These are phyloP conservation scores for Nymphalis urticae DNA, from an alignment of 2,888 invertebrate species.

Conservation along the genomic window DNA sequence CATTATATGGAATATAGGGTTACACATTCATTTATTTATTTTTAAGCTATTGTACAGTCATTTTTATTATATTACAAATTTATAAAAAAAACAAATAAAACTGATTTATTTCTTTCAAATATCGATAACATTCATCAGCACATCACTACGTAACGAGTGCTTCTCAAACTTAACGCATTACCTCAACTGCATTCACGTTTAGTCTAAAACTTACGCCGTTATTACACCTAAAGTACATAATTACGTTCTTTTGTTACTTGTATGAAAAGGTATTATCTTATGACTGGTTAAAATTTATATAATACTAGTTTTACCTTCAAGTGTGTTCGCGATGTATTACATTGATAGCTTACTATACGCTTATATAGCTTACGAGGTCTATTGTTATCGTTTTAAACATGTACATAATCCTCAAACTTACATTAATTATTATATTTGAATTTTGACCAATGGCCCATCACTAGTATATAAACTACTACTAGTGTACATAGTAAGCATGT, in stretches of 20 bases:
- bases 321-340: too few species aligned
- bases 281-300: slow-evolving; percentile 26
- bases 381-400: too few species aligned
- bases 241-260: slow-evolving; percentile 42
- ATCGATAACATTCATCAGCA: slow-evolving; percentile 20
- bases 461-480: too few species aligned
- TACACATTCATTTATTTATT: too few species aligned
- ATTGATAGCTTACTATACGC: neutral
- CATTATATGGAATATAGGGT: too few species aligned
- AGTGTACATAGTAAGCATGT: too few species aligned
- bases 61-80: too few species aligned
- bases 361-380: neutral
- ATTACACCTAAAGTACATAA: slow-evolving; percentile 53
- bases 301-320: neutral
- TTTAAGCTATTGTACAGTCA: too few species aligned
- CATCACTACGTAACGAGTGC: slow-evolving; percentile 48
- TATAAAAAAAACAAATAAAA: too few species aligned
- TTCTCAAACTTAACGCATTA: slow-evolving; percentile 74
- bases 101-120: slow-evolving; percentile 6
- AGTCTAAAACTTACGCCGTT: slow-evolving; percentile 59
- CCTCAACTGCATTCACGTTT: slow-evolving; percentile 63
- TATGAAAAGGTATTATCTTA: slow-evolving; percentile 20
- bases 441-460: too few species aligned
- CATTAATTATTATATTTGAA: too few species aligned
- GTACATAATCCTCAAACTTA: too few species aligned